phyloP scores from a whole-genome alignment of 2,888 invertebrate species.

The Drosophila longiperda region DNA sequence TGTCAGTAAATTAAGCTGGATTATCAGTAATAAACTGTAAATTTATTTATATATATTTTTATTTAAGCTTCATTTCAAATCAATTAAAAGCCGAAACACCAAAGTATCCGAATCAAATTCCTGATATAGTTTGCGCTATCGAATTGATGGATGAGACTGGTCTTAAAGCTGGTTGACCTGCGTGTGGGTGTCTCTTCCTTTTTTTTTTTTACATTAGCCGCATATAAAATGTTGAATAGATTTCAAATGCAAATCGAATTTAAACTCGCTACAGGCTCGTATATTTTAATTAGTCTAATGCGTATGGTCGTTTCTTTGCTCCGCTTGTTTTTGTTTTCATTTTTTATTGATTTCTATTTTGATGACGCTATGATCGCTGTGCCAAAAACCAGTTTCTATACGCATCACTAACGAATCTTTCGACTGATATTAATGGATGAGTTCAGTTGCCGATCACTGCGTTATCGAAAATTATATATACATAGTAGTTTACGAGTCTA shows the following conservation, averaged over 20 bases:
- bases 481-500: slow-evolving; percentile 32
- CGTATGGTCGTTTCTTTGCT: slow-evolving; percentile 40
- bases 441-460: slow-evolving; percentile 8
- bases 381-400: slow-evolving; percentile 49
- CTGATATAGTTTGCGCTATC: slow-evolving; percentile 56
- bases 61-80: slow-evolving; percentile 52
- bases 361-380: slow-evolving; percentile 46
- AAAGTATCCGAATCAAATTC: slow-evolving; percentile 21
- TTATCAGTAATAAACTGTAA: slow-evolving; percentile 63
- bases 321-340: slow-evolving; percentile 37
- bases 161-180: slow-evolving; percentile 69
- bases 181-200: slow-evolving; percentile 57
- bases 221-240: slow-evolving; percentile 54
- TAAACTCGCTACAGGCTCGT: slow-evolving; percentile 51
- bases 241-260: slow-evolving; percentile 75
- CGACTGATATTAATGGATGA: slow-evolving; percentile 45
- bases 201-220: slow-evolving; percentile 16
- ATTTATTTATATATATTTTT: slow-evolving; percentile 38
- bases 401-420: slow-evolving; percentile 21
- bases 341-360: slow-evolving; percentile 71
- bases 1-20: slow-evolving; percentile 60
- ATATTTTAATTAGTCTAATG: slow-evolving; percentile 78
- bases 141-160: slow-evolving; percentile 71
- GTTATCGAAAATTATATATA: slow-evolving; percentile 16
- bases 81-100: slow-evolving; percentile 37